Base-by-base conservation (phyloP, 2,888 invertebrate species). In the Byasa hedistus region DNA sequence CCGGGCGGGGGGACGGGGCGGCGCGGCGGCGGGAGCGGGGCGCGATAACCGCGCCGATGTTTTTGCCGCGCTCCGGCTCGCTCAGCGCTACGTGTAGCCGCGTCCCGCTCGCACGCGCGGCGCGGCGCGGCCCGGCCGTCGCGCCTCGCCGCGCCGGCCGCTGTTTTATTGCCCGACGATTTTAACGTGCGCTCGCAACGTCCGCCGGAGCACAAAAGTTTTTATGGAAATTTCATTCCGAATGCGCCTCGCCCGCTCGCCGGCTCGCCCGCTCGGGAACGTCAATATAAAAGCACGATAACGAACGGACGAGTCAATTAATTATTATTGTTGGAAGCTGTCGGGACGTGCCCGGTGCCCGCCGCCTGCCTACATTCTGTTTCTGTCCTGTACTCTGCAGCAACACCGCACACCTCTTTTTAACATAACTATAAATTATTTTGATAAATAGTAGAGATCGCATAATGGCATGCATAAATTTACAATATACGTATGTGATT, bases 151-250 rank as follows among this genome's bases (percentile, higher is more conserved):
- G 87, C 91, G 86, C 91, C 89, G 85, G 87, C 92, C 85, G 92
- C 92, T 86, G 91, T 92, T 91, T 91, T 91, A 87, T 92, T 91
- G 86, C 92, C 89, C 90, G 90, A 91, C 90, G 89, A 89, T 91
- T 91, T 91, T 91, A 91, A 91, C 91, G 91, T 91, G 91, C 90
- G 90, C 91, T 91, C 91, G 87, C 91, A 89, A 91, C 91, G 91
- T 91, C 90, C 90, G 88, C 86, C 84, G 83, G 88, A 89, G 90
- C 89, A 91, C 91, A 91, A 91, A 91, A 91, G 91, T 91, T 91
- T 91, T 91, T 91, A 91, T 91, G 91, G 91, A 91, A 91, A 91
- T 91, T 91, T 91, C 91, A 90, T 91, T 91, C 86, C 90, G 83
- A 91, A 88, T 89, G 89, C 89, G 89, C 86, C 86, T 85, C 89